Evolutionary conservation across 2,797 vertebrate genomes (phyloP), one percentile per base, ranked within the genome.

Genomic region (Podarcis lilfordi): DNA sequence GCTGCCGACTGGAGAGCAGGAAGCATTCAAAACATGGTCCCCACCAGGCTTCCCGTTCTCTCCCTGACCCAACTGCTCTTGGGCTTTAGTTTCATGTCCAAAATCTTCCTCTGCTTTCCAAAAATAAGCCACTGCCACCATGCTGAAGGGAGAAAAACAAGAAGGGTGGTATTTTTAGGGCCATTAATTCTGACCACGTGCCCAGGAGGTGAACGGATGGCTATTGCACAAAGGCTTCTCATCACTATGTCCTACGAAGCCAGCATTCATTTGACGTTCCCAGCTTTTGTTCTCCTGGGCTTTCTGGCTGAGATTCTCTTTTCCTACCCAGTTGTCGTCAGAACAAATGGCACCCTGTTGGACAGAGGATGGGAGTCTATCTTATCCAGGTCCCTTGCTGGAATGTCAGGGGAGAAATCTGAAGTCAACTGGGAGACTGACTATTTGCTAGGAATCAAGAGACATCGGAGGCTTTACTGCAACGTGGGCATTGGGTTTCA

Each of bases 401-500:
- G 98, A 93, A 97, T 99, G 93, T 97, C 98, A 94, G 98, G 98
- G 95, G 98, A 98, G 95, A 98, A 97, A 91, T 97, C 98, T 91
- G 98, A 98, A 93, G 97, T 96, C 95, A 98, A 97, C 95, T 99
- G 98, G 98, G 98, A 99, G 96, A 98, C 96, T 87, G 98, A 98
- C 97, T 99, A 99, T 96, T 97, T 99, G 97, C 97, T 98, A 97
- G 99, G 98, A 94, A 98, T 99, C 97, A 99, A 98, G 95, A 96
- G 98, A 95, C 98, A 98, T 95, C 97, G 98, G 96, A 98, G 98
- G 96, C 98, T 99, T 94, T 99, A 99, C 97, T 99, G 98, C 98
- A 99, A 99, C 96, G 98, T 99, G 96, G 98, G 99, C 97, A 99
- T 99, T 96, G 98, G 99, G 96, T 99, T 99, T 96, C 98, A 99